phyloP scores from a whole-genome alignment of 2,888 invertebrate genomes.

The Leuctra nigra region DNA sequence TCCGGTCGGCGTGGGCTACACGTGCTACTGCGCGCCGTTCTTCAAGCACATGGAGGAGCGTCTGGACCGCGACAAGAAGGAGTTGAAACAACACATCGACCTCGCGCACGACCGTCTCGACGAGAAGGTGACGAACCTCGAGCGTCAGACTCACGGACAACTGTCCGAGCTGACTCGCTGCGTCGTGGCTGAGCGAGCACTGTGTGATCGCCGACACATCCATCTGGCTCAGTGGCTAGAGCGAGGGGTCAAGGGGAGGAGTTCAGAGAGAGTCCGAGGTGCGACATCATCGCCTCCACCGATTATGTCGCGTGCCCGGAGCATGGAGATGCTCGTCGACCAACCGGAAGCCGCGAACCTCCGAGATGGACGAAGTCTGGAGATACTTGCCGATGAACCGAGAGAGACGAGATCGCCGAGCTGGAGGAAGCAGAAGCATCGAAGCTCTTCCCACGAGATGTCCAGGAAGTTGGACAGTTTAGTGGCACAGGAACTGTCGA shows the following conservation, averaged over 20 bases:
- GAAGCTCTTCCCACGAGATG: slow-evolving; percentile 13
- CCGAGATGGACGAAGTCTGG: slow-evolving; percentile 2
- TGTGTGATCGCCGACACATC: slow-evolving; percentile 55
- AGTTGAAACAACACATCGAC: slow-evolving; percentile 69
- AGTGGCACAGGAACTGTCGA: slow-evolving; percentile 17
- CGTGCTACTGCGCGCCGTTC: slow-evolving; percentile 89
- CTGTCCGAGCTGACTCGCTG: slow-evolving; percentile 62
- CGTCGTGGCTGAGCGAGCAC: slow-evolving; percentile 54
- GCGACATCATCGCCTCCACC: slow-evolving; percentile 47
- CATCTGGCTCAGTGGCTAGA: slow-evolving; percentile 65
- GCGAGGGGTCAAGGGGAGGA: slow-evolving; percentile 54
- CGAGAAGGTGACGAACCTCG: slow-evolving; percentile 72
- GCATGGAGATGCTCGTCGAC: slow-evolving; percentile 60
- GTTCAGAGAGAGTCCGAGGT: slow-evolving; percentile 46
- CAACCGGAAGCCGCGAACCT: slow-evolving; percentile 36
- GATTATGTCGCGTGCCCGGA: slow-evolving; percentile 59
- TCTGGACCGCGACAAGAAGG: slow-evolving; percentile 71
- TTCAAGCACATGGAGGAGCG: slow-evolving; percentile 82
- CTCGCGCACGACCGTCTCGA: slow-evolving; percentile 73
- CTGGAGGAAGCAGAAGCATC: slow-evolving; percentile 19
- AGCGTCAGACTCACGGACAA: slow-evolving; percentile 64
- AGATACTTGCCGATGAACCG: slow-evolving; percentile 19
- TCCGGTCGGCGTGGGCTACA: slow-evolving; percentile 88
- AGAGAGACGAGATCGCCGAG: neutral
- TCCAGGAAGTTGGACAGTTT: slow-evolving; percentile 16